Percentiles rank a stretch among this genome's conserved stretches.
phyloP scores from a whole-genome alignment of 2,797 vertebrate species.

The Onychomys torridus region DNA sequence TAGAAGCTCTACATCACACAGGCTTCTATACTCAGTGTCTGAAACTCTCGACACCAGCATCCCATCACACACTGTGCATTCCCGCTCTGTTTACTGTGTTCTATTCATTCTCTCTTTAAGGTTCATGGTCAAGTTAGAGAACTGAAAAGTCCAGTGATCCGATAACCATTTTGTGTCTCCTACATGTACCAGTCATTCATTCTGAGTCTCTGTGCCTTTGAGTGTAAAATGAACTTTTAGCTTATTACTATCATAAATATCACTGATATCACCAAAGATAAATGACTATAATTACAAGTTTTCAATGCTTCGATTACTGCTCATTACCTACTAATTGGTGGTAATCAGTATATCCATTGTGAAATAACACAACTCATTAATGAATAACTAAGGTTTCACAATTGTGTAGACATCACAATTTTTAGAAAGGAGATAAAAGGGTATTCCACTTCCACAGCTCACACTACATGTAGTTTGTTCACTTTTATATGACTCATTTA shows the following conservation, averaged over 20 bases:
- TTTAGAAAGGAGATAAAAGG: not conserved
- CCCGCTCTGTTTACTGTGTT: not conserved
- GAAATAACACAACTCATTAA: not conserved
- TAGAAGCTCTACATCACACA: not conserved
- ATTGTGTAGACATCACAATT: not conserved
- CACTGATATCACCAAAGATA: constrained; percentile 3
- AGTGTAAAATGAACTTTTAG: constrained; percentile 26
- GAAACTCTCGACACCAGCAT: not conserved
- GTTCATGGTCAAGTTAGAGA: not conserved
- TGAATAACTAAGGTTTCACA: not conserved
- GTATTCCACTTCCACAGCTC: not conserved
- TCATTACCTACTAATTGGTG: constrained; percentile 49
- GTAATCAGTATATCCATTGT: not conserved
- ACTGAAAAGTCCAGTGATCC: not conserved
- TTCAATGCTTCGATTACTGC: not conserved
- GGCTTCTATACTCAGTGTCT: not conserved
- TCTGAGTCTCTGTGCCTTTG: not conserved
- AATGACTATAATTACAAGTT: constrained; percentile 39
- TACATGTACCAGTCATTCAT: not conserved
- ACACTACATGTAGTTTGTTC: not conserved
- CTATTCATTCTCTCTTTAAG: not conserved
- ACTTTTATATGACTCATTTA: constrained; percentile 20
- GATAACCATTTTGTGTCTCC: not conserved
- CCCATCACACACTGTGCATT: not conserved
- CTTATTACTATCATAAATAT: constrained; percentile 47